These are phyloP conservation scores for Physeter macrocephalus DNA, from an alignment of 2,113 vertebrate genomes.

Conservation along the genomic window DNA sequence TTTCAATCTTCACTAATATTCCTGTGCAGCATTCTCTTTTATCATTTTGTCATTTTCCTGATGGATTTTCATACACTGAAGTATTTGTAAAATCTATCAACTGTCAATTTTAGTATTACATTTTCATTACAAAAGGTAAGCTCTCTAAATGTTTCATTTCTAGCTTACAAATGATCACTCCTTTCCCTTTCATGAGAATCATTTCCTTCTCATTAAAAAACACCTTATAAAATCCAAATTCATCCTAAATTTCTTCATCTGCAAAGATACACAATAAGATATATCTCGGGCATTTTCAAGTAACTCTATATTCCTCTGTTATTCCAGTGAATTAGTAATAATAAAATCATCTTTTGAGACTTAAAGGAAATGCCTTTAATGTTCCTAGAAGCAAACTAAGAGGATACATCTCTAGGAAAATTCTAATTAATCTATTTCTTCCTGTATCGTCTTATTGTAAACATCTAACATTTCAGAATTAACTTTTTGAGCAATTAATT, in stretches of 20 bases:
- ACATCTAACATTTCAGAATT: neutral
- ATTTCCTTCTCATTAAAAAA: constrained; percentile 48
- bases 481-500: neutral
- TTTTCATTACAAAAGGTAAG: constrained; percentile 52
- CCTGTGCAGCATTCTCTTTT: constrained; percentile 41
- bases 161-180: neutral
- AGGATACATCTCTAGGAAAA: neutral
- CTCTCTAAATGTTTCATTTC: constrained; percentile 44
- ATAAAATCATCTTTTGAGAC: constrained; percentile 21
- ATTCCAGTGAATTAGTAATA: constrained; percentile 9
- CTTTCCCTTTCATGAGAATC: neutral
- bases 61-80: constrained; percentile 41
- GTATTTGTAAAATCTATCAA: constrained; percentile 52
- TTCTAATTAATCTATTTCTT: neutral
- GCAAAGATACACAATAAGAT: constrained; percentile 28
- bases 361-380: neutral
- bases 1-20: constrained; percentile 57
- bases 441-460: neutral
- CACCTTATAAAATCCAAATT: constrained; percentile 28
- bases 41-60: constrained; percentile 59
- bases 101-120: constrained; percentile 59
- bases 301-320: neutral
- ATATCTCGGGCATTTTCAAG: neutral
- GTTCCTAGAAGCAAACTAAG: neutral
- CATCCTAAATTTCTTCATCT: constrained; percentile 43